Evolutionary conservation across 2,888 invertebrate genomes (phyloP).

Genomic region (Tenthredo notha): DNA sequence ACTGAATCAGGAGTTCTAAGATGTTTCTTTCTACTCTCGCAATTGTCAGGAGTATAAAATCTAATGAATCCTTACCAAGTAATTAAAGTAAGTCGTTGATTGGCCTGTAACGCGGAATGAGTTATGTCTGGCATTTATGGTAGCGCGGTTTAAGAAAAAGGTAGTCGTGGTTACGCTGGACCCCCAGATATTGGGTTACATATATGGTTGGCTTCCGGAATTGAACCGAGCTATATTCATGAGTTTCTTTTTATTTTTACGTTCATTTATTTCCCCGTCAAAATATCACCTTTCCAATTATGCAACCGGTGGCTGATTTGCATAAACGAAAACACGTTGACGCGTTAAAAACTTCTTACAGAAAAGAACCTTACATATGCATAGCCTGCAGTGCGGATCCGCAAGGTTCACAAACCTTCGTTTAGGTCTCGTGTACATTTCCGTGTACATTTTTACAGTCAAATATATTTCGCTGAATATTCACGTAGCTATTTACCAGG

Average conservation of each 20-base stretch:
- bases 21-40: not conserved
- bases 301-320: conserved; percentile 34
- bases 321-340: conserved; percentile 37
- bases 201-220: conserved; percentile 38
- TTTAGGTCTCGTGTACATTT: not conserved
- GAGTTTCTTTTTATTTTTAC: not conserved
- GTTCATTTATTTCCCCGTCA: conserved; percentile 33
- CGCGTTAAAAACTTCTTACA: not conserved
- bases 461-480: not conserved
- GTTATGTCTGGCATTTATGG: conserved; percentile 45
- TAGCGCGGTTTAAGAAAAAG: not conserved
- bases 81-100: conserved; percentile 25
- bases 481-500: not conserved
- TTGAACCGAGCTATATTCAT: not conserved
- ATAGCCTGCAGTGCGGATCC: not conserved
- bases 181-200: conserved; percentile 38
- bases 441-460: not conserved
- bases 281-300: conserved; percentile 46
- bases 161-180: not conserved
- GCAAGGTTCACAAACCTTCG: not conserved
- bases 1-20: too few species aligned
- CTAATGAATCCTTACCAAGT: not conserved
- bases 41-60: not conserved
- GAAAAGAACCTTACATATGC: not conserved
- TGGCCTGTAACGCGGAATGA: conserved; percentile 38